Conservation (phyloP, 2,113 vertebrate species). For the Dromaius novaehollandiae region DNA sequence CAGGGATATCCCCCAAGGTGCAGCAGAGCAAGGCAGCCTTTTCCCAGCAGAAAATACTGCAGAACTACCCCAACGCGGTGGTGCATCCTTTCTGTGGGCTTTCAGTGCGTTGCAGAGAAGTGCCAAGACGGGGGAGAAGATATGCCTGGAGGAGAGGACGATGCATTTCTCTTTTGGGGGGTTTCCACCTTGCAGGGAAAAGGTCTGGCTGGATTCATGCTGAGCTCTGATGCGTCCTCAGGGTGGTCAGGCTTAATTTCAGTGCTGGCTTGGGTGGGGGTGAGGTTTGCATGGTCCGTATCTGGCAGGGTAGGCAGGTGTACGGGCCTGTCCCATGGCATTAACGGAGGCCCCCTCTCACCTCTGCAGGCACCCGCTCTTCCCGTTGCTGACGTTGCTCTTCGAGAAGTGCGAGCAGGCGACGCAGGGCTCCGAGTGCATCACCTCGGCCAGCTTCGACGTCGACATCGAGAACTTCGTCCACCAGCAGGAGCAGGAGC, state of each 20-base stretch:
- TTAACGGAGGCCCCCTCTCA: background rate
- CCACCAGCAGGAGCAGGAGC: constrained; percentile 97
- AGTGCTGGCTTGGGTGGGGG: background rate
- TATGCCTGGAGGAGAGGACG: background rate
- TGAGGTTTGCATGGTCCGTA: background rate
- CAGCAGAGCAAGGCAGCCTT: too few relatives aligned
- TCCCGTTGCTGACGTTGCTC: constrained; percentile 93
- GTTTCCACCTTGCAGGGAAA: too few relatives aligned
- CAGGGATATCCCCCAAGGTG: too few relatives aligned
- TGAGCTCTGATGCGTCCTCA: too few relatives aligned
- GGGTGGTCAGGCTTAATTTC: background rate
- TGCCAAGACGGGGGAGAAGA: background rate
- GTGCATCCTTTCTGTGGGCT: too few relatives aligned
- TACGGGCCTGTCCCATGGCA: accelerated
- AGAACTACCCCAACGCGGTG: too few relatives aligned
- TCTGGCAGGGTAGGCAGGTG: background rate
- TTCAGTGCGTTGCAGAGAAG: background rate
- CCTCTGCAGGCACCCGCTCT: constrained; percentile 90
- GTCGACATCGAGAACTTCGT: constrained; percentile 99
- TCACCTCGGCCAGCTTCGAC: constrained; percentile 98
- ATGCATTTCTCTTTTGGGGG: background rate
- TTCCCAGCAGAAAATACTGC: too few relatives aligned
- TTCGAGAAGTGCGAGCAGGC: constrained; percentile 99
- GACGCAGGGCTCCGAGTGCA: constrained; percentile 98
- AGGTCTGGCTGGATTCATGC: background rate